A percentile compares a stretch with the other conserved stretches of the same genome.
phyloP scores from a whole-genome alignment of 1,140 invertebrate genomes.

The Drusus annulatus region DNA sequence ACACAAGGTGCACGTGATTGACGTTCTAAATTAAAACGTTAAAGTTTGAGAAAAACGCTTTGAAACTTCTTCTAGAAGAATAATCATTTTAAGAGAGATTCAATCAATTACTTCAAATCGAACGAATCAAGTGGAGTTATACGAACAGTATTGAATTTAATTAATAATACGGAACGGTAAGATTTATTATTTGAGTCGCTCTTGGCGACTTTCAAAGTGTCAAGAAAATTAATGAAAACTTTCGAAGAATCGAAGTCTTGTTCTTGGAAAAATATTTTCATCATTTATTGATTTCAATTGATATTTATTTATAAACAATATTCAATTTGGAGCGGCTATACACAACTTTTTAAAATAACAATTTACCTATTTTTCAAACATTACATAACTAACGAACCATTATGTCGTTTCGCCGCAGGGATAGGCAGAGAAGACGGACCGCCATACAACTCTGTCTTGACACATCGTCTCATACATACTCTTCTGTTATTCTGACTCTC shows the following conservation, averaged over 20 bases:
- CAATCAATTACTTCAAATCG: slow-evolving; percentile 49
- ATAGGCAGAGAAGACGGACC: no score
- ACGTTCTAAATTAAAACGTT: slow-evolving; percentile 40
- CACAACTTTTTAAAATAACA: no score
- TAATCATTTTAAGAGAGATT: slow-evolving; percentile 30
- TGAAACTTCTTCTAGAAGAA: slow-evolving; percentile 30
- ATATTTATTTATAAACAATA: no score
- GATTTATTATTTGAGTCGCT: slow-evolving; percentile 21
- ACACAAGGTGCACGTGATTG: slow-evolving; percentile 44
- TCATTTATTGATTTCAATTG: no score
- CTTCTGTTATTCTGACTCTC: no score
- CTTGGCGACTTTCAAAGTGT: neutral
- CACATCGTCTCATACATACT: no score
- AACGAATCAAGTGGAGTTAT: slow-evolving; percentile 26
- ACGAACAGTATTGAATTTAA: slow-evolving; percentile 33
- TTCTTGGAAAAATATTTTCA: neutral
- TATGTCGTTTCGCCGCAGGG: no score
- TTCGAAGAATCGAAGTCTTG: slow-evolving; percentile 4
- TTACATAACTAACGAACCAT: no score
- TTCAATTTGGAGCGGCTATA: no score
- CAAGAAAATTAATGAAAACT: slow-evolving; percentile 23
- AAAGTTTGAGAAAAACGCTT: neutral
- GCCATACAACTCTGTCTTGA: no score
- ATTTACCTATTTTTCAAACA: no score
- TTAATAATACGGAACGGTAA: slow-evolving; percentile 13